These are phyloP conservation scores for Coptotermes formosanus DNA, from an alignment of 1,140 invertebrate species.

Conservation along the genomic window DNA sequence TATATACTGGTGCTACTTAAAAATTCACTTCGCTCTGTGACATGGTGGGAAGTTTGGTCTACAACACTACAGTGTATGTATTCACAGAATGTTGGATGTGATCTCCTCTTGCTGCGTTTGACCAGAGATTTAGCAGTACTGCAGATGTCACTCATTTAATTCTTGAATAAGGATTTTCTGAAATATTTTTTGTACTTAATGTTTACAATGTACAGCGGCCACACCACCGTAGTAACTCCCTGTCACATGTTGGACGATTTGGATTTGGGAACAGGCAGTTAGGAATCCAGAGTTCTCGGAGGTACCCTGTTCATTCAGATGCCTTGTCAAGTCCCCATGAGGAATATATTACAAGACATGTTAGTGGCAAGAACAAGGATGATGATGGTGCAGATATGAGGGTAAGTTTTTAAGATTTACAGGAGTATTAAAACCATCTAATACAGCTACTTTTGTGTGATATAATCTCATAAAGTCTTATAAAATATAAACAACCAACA, in stretches of 20 bases:
- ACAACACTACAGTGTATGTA: no score
- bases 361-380: constrained; percentile 74
- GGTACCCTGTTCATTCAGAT: constrained; percentile 63
- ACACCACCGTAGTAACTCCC: constrained; percentile 25
- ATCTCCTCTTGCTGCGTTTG: no score
- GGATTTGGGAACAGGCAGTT: constrained; percentile 14
- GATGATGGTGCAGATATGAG: constrained; percentile 65
- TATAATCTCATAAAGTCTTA: no score
- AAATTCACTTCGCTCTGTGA: no score
- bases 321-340: constrained; percentile 79
- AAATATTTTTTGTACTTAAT: background rate
- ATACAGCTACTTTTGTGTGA: no score
- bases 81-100: no score
- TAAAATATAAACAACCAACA: no score
- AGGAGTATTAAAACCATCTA: no score
- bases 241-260: constrained; percentile 28
- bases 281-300: constrained; percentile 30
- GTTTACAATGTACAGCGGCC: constrained; percentile 17
- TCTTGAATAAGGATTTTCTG: background rate
- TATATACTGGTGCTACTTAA: no score
- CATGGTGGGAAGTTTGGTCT: no score
- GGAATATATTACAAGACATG: constrained; percentile 87
- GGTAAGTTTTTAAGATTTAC: constrained; percentile 47
- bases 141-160: no score
- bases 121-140: no score